phyloP scores from a whole-genome alignment of 2,888 invertebrate species.

The Meloe dianella region DNA sequence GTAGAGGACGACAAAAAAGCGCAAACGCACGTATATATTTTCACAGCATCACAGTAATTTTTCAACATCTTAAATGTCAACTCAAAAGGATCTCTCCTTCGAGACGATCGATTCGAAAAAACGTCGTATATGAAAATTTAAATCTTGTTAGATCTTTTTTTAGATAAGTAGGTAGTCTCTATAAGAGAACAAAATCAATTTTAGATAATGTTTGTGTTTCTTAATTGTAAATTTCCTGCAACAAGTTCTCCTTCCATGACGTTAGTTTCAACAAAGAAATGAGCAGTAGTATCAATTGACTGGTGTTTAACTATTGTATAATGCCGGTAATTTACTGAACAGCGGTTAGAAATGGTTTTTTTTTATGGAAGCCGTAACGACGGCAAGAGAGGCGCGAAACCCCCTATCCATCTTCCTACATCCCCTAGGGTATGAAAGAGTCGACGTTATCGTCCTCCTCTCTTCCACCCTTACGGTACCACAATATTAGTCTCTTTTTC shows the following conservation, averaged over 20 bases:
- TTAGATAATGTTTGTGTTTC: not conserved
- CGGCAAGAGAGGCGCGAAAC: conserved; percentile 47
- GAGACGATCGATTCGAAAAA: not conserved
- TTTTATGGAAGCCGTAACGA: conserved; percentile 46
- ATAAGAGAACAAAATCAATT: not conserved
- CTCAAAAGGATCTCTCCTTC: not conserved
- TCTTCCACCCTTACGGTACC: conserved; percentile 34
- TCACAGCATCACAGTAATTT: not conserved
- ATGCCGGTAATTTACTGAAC: conserved; percentile 48
- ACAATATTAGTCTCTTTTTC: conserved; percentile 41
- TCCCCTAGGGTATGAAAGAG: not conserved
- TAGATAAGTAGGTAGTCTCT: not conserved
- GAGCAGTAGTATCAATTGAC: conserved; percentile 55
- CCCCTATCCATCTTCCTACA: conserved; percentile 47
- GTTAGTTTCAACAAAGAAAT: conserved; percentile 28
- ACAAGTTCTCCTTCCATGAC: conserved; percentile 23
- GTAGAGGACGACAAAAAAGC: conserved; percentile 1
- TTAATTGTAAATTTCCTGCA: conserved; percentile 24
- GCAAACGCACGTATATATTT: not conserved
- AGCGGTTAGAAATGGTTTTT: conserved; percentile 47
- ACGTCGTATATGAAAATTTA: not conserved
- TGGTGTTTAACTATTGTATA: conserved; percentile 55
- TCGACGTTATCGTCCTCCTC: conserved; percentile 41
- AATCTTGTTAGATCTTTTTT: not conserved
- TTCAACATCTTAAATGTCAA: not conserved